Base-by-base conservation (phyloP, 2,113 vertebrate species). In the Podiceps cristatus region DNA sequence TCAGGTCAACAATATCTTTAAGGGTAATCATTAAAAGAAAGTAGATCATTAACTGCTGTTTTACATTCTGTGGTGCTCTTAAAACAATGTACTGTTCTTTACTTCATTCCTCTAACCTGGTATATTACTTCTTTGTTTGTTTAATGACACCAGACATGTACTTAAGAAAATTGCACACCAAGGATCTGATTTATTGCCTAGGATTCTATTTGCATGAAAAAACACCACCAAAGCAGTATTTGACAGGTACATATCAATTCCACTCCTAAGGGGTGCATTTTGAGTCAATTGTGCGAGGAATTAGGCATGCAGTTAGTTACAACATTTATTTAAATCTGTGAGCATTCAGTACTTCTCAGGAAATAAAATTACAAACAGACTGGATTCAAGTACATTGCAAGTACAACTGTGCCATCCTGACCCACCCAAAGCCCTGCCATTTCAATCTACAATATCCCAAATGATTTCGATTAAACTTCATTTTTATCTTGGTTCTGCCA, bases 111-210 rank as follows among this genome's bases (percentile, higher is more conserved):
- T 90, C 69, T 75, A 96, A 72, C 28, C 45, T 95, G 80, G 16
- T 75, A 20, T 84, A 79, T 92, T 95, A 74, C 71, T 93, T 82
- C 68, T 93, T 74, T 96, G 23, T 96, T 97, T 97, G 59, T 84
- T 97, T 94, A 95, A 92, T 96, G 80, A 94, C 60, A 94, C 79
- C 40, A 97, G 71, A 88, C 35, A 80, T 66, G n/a, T 77, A 95
- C 73, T 84, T 96, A 72, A 63, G 91, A 66, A 97, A 97, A 96
- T 58, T 92, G 84, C 69, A 92, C 88, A 95, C 75, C 56, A 59
- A 96, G 63, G 80, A 95, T 56, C 64, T 80, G 88, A 95, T 94
- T 95, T 95, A 96, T 97, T 91, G 59, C 47, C 71, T 66, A 82
- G 67, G 20, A 88, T 62, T 82, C 58, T 74, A 92, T 94, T 84